These are phyloP conservation scores for Babylonia areolata DNA, from an alignment of 1,140 invertebrate genomes.

Conservation along the genomic window DNA sequence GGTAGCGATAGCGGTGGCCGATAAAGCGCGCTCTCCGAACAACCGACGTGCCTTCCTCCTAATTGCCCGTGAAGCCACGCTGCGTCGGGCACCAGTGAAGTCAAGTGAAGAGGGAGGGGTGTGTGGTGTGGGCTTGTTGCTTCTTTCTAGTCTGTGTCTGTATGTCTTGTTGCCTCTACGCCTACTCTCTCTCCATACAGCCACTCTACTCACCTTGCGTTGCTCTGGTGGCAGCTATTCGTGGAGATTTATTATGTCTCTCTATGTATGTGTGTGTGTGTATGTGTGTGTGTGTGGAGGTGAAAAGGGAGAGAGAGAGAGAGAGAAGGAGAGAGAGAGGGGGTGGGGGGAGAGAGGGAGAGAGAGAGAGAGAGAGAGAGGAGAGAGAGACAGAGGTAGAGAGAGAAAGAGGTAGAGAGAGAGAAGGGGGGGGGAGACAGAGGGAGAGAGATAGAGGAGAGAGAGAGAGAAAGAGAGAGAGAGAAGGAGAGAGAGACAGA, in stretches of 20 bases:
- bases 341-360: background rate
- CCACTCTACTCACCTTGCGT: no score
- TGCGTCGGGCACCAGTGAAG: background rate
- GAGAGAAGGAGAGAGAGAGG: background rate
- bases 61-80: background rate
- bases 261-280: background rate
- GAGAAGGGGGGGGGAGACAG: background rate
- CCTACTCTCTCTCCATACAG: no score
- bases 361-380: background rate
- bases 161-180: no score
- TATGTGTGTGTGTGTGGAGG: slow-evolving; percentile 6
- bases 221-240: no score
- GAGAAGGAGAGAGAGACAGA: background rate
- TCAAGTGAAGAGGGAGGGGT: no score
- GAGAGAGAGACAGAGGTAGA: background rate
- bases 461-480: background rate
- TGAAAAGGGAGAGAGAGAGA: background rate
- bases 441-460: no score
- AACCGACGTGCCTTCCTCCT: background rate
- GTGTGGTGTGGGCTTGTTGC: no score
- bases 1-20: background rate
- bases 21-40: background rate
- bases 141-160: no score
- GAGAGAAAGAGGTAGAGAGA: background rate
- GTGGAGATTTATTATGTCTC: background rate